Conservation (phyloP, 2,888 invertebrate species). For the Copidosoma aretas region DNA sequence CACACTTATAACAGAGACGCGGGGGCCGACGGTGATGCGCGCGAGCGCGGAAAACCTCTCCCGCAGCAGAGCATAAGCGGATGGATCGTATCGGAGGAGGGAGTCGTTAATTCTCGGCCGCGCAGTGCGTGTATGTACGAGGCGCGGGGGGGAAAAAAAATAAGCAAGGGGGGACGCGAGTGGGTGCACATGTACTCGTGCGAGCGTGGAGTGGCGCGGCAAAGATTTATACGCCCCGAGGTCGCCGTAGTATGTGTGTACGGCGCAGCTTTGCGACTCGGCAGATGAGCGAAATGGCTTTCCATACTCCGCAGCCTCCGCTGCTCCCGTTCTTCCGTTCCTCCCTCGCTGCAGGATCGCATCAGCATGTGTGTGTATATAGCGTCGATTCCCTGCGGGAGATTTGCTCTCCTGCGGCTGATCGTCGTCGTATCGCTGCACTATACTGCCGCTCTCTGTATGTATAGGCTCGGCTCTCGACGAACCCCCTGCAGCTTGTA, state of each 20-base stretch:
- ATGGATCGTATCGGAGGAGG: background rate
- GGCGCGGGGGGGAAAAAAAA: background rate
- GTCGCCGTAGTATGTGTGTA: constrained; percentile 52
- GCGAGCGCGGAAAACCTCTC: background rate
- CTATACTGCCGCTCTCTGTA: background rate
- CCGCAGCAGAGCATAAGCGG: background rate
- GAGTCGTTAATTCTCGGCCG: background rate
- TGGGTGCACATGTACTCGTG: background rate
- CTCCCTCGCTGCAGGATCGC: constrained; percentile 23
- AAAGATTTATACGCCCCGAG: constrained; percentile 55
- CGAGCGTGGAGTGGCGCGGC: background rate
- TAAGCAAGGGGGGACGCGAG: background rate
- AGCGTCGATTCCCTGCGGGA: constrained; percentile 27
- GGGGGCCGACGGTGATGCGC: no score
- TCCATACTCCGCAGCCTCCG: no score
- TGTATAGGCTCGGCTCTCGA: no score
- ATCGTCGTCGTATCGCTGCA: background rate
- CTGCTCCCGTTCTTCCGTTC: constrained; percentile 21
- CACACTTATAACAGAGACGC: no score
- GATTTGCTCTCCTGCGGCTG: constrained; percentile 17
- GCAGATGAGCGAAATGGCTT: constrained; percentile 58
- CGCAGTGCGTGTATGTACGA: background rate
- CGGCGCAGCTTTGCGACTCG: constrained; percentile 56
- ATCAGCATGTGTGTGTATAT: background rate
- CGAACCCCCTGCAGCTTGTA: no score